Evolutionary conservation across 2,888 invertebrate genomes (phyloP).

Genomic region (Blera fallax): DNA sequence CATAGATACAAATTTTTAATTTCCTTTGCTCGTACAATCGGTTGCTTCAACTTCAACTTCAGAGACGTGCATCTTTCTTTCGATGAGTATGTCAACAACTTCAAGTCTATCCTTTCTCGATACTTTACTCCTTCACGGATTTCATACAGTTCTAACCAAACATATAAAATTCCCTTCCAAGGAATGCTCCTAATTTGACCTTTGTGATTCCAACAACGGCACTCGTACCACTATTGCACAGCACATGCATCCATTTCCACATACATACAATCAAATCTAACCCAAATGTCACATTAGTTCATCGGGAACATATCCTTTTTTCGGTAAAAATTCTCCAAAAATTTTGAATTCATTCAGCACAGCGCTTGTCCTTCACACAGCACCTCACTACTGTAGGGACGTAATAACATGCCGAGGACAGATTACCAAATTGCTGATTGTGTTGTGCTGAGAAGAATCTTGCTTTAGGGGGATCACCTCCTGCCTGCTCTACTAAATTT

Average conservation of each 20-base stretch:
- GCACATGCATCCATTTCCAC: no score
- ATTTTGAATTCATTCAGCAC: slow-evolving; percentile 46
- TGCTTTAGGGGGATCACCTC: slow-evolving; percentile 16
- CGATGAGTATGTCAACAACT: not conserved
- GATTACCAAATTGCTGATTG: slow-evolving; percentile 63
- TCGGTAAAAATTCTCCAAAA: slow-evolving; percentile 16
- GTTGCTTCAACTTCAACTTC: not conserved
- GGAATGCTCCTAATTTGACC: slow-evolving; percentile 44
- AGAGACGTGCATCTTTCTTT: not conserved
- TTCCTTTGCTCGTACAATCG: no score
- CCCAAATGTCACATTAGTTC: slow-evolving; percentile 55
- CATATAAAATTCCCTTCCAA: not conserved
- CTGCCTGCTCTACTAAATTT: not conserved
- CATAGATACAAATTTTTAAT: no score
- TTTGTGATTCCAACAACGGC: slow-evolving; percentile 26
- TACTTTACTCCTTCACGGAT: not conserved
- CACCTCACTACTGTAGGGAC: not conserved
- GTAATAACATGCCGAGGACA: slow-evolving; percentile 59
- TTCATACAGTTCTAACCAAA: not conserved
- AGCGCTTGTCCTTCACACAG: not conserved
- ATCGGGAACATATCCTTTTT: slow-evolving; percentile 20
- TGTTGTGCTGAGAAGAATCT: slow-evolving; percentile 21
- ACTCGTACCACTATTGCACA: not conserved
- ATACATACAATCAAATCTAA: not conserved
- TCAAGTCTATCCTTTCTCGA: not conserved